phyloP scores from a whole-genome alignment of 2,113 vertebrate genomes.

The Oryzias curvinotus region DNA sequence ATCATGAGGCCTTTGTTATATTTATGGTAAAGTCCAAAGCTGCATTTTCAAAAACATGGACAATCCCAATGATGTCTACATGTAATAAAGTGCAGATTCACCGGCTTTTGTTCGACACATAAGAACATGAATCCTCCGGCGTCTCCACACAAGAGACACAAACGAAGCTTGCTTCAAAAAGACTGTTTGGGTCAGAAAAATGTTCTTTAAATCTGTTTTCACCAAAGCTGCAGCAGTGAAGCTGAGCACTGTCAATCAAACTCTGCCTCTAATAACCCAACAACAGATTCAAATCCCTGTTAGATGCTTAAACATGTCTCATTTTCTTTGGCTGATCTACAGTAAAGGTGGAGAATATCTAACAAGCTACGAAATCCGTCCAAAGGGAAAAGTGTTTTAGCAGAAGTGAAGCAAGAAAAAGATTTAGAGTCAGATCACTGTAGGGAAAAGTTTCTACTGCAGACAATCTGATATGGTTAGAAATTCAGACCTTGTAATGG shows the following conservation, averaged over 20 bases:
- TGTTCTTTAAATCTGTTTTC: constrained; percentile 13
- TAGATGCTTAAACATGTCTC: constrained; percentile 11
- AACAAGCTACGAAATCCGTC: constrained; percentile 17
- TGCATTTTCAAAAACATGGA: too few relatives aligned
- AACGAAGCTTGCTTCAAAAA: constrained; percentile 1
- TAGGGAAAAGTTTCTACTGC: background rate
- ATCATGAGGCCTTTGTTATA: too few relatives aligned
- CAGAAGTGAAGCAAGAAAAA: background rate
- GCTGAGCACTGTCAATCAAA: constrained; percentile 33
- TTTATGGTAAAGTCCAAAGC: too few relatives aligned
- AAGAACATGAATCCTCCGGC: constrained; percentile 20
- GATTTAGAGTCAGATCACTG: background rate
- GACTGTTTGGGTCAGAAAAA: background rate
- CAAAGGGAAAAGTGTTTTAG: constrained; percentile 9
- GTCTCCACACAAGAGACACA: constrained; percentile 1
- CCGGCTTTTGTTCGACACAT: constrained; percentile 3
- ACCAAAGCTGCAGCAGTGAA: constrained; percentile 6
- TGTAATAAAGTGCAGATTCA: too few relatives aligned
- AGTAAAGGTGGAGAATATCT: constrained; percentile 16
- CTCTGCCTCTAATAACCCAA: constrained; percentile 32
- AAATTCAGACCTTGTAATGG: background rate
- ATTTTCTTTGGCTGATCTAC: background rate
- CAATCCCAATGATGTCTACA: too few relatives aligned
- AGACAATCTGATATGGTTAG: background rate
- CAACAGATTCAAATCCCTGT: constrained; percentile 27